phyloP scores from a whole-genome alignment of 2,113 vertebrate species.

The Notarius quadriscutis region DNA sequence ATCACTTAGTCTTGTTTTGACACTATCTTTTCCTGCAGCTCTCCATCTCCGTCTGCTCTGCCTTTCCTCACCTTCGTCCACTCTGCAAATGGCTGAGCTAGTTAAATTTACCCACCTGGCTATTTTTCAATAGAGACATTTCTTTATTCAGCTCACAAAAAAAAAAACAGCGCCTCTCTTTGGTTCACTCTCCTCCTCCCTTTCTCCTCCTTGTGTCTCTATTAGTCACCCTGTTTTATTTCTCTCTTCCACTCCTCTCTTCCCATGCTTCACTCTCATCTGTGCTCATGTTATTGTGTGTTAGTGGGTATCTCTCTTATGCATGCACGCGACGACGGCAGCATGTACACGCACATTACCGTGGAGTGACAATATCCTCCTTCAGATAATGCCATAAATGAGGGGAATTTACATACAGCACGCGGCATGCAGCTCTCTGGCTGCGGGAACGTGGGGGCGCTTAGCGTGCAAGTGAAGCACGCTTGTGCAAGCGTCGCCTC shows the following conservation, averaged over 20 bases:
- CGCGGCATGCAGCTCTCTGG: conserved; percentile 46
- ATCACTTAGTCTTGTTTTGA: conserved; percentile 1
- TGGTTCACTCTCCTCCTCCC: conserved; percentile 48
- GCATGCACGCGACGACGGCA: conserved; percentile 51
- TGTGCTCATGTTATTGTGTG: conserved; percentile 44
- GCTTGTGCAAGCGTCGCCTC: conserved; percentile 52
- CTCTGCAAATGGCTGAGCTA: conserved; percentile 72
- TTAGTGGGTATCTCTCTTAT: conserved; percentile 52
- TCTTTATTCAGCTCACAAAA: conserved; percentile 62
- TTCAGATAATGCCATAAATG: conserved; percentile 81
- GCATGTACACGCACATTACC: conserved; percentile 71
- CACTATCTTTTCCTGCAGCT: conserved; percentile 9
- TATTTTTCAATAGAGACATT: conserved; percentile 71
- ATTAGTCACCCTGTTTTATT: conserved; percentile 59
- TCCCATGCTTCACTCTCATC: conserved; percentile 52
- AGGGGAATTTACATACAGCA: conserved; percentile 76
- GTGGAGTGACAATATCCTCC: conserved; percentile 76
- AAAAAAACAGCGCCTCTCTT: conserved; percentile 22
- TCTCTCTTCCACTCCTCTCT: conserved; percentile 67
- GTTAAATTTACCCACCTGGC: conserved; percentile 69
- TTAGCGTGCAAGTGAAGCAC: conserved; percentile 51
- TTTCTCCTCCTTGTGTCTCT: conserved; percentile 45
- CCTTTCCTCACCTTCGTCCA: conserved; percentile 34
- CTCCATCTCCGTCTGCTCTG: conserved; percentile 34
- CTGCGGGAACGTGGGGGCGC: conserved; percentile 36